Conservation (phyloP, 2,797 vertebrate genomes). For the Sciurus vulgaris region DNA sequence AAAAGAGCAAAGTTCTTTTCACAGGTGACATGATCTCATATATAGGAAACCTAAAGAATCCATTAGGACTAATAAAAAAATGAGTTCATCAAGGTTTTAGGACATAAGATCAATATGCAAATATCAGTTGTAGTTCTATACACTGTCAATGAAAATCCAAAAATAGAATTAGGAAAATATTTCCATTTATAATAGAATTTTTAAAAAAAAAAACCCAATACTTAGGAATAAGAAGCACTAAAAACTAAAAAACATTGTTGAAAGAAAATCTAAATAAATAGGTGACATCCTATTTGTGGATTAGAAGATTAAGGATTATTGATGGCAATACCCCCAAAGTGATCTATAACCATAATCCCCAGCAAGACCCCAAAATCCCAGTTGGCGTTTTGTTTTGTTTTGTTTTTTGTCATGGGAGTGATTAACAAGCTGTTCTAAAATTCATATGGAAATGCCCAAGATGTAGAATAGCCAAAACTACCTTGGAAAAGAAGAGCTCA, state of each 20-base stretch:
- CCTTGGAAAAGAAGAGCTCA: not conserved
- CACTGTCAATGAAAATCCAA: not conserved
- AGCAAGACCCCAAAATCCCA: not conserved
- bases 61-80: not conserved
- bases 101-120: not conserved
- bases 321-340: not conserved
- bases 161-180: not conserved
- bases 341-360: not conserved
- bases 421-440: not conserved
- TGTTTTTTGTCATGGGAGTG: not conserved
- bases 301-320: not conserved
- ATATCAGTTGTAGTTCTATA: not conserved
- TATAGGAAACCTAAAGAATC: conserved; percentile 7
- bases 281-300: not conserved
- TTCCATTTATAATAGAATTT: not conserved
- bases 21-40: not conserved
- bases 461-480: not conserved
- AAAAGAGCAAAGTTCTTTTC: not conserved
- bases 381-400: too few species aligned
- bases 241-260: not conserved
- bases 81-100: not conserved
- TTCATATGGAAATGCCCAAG: not conserved
- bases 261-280: not conserved
- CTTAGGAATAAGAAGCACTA: not conserved
- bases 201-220: not conserved